Base-by-base conservation (phyloP, 2,888 invertebrate genomes). In the Arge pagana region DNA sequence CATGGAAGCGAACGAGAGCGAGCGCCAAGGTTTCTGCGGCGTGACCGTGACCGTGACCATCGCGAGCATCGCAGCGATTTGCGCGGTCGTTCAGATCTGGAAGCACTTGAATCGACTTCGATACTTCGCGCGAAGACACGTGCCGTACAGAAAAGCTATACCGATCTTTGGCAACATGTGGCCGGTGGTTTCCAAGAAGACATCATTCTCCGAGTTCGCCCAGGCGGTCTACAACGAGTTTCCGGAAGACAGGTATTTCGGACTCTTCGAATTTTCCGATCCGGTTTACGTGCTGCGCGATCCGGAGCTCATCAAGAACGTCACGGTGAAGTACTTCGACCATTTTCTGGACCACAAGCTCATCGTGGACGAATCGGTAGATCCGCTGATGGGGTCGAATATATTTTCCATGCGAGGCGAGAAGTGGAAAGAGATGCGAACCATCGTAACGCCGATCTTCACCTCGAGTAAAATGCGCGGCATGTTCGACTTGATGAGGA, bases 301-400 rank as follows among this genome's bases (percentile, higher is more conserved):
- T 16, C 15, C 18, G 2, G 6, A 8, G n/a, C 11, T 37, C 8
- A 16, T 3, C n/a, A 11, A 37, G 18, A 2, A 5, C n/a, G 8
- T 37, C 1, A n/a, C 18, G 11, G 37, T 4, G 2, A 18, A 16
- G 45, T 57, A 61, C 36, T 65, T 65, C 42, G 65, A 65, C 21
- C 55, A 56, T 49, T 67, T 70, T 53, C 41, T 56, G n/a, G 64
- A 72, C 50, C 71, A 65, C 45, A 53, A 55, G 10, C 39, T 40
- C 3, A 59, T 66, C 11, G 39, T 63, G 10, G 19, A 55, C 13
- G 57, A 56, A 35, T 43, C 58, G 7, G 24, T 48, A 11, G 70
- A 71, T 43, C 64, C 66, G 0, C 35, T 70, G 0, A 61, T 67
- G 8, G 62, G 56, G 4, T n/a, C 15, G 18, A 37, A 10, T 18